Conservation (phyloP, 2,113 vertebrate species). For the Eretmochelys imbricata region DNA sequence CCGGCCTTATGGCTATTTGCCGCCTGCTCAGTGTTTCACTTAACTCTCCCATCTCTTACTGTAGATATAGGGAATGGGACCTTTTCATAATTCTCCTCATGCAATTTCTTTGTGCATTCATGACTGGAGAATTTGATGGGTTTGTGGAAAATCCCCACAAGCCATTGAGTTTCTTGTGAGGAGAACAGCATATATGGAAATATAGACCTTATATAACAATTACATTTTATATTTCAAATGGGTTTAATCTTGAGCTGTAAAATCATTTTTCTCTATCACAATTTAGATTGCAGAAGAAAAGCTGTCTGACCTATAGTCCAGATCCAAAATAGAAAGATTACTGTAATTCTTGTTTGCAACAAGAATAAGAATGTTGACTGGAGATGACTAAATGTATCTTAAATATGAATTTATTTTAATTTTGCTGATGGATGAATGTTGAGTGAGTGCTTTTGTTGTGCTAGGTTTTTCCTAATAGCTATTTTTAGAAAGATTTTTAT, state of each 20-base stretch:
- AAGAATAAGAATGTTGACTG: not conserved
- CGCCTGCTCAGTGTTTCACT: not conserved
- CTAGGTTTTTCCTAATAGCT: not conserved
- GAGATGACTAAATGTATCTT: not conserved
- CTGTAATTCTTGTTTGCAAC: not conserved
- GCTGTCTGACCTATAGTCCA: too few species aligned
- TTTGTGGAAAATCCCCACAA: too few species aligned
- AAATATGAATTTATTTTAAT: not conserved
- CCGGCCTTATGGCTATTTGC: not conserved
- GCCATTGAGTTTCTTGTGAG: too few species aligned
- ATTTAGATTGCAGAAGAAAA: not conserved
- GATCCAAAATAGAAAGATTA: not conserved
- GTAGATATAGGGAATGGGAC: not conserved
- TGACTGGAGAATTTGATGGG: not conserved
- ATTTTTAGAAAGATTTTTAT: not conserved
- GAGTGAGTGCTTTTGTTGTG: not conserved
- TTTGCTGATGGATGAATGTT: not conserved
- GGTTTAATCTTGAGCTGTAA: not conserved
- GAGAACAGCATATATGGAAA: too few species aligned
- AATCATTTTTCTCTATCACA: not conserved
- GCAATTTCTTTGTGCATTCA: not conserved
- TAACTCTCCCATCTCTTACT: not conserved
- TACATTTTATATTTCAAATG: too few species aligned
- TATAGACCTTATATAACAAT: not conserved
- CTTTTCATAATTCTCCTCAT: not conserved